These are phyloP conservation scores for Pterocles gutturalis DNA, from an alignment of 2,113 vertebrate species.

Conservation along the genomic window DNA sequence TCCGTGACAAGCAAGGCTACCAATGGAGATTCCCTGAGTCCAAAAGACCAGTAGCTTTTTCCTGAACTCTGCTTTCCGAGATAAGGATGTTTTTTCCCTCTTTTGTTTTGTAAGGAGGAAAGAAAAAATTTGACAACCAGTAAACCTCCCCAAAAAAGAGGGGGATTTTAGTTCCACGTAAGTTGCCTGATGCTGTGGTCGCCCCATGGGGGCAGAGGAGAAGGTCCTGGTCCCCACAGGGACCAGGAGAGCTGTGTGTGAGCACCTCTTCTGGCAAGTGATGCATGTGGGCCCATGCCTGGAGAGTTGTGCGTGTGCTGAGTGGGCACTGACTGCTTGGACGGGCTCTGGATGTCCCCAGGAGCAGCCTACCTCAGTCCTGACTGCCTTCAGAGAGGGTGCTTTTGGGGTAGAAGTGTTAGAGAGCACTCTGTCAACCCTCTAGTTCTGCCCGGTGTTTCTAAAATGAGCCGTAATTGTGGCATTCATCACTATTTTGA, in stretches of 20 bases:
- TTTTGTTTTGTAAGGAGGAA: slow-evolving; percentile 46
- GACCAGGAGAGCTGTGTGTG: not conserved
- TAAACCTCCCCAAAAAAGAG: not conserved
- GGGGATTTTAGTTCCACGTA: not conserved
- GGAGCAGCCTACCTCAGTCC: not conserved
- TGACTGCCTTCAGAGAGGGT: not conserved
- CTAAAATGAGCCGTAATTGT: fast-evolving
- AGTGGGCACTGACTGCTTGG: not conserved
- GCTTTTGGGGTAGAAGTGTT: not conserved
- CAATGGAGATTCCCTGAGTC: slow-evolving; percentile 51
- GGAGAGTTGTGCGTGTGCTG: not conserved
- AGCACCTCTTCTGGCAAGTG: not conserved
- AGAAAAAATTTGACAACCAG: not conserved
- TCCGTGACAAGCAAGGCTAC: slow-evolving; percentile 54
- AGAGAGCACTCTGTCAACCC: not conserved
- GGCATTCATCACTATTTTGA: not conserved
- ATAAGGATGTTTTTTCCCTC: slow-evolving; percentile 66
- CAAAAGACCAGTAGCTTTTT: slow-evolving; percentile 77
- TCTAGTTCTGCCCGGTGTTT: not conserved
- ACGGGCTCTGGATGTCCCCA: fast-evolving
- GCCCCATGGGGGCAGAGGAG: not conserved
- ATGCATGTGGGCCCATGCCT: fast-evolving
- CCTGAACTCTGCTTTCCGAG: slow-evolving; percentile 67
- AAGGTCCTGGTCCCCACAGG: not conserved
- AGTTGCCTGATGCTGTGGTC: fast-evolving